Conservation (phyloP, 1,140 invertebrate genomes). For the Bombus balteatus region DNA sequence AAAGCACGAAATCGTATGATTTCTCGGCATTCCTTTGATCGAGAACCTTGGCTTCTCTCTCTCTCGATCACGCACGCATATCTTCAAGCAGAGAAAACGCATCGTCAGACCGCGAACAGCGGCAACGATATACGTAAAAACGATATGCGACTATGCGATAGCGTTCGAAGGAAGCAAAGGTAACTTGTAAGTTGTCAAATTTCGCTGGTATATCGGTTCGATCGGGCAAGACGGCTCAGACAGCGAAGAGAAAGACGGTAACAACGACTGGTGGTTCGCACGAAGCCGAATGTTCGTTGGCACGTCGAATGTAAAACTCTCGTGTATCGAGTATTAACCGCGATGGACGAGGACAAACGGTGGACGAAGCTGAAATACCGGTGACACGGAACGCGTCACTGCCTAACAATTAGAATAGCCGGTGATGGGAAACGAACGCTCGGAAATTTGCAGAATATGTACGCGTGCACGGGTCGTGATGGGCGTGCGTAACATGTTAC, state of each 20-base stretch:
- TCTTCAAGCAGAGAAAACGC: not conserved
- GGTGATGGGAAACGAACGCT: constrained; percentile 44
- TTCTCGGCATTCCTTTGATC: not conserved
- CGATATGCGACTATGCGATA: not conserved
- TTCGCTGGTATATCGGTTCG: no score
- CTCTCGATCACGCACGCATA: not conserved
- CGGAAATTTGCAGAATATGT: not conserved
- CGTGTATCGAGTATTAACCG: constrained; percentile 14
- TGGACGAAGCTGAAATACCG: not conserved
- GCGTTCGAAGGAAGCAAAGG: not conserved
- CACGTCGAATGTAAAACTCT: not conserved
- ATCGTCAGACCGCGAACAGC: not conserved
- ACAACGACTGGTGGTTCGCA: not conserved
- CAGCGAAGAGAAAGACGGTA: not conserved
- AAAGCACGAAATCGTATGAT: not conserved
- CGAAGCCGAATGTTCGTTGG: not conserved
- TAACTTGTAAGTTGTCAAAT: no score
- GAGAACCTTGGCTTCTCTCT: not conserved
- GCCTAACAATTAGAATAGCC: constrained; percentile 55
- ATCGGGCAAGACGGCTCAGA: not conserved
- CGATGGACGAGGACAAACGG: not conserved
- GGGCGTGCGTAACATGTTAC: not conserved
- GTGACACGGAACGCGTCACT: constrained; percentile 44
- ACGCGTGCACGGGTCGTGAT: constrained; percentile 10
- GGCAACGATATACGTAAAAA: no score